Conservation (phyloP, 2,888 invertebrate species). For the Cylindroiulus punctatus region DNA sequence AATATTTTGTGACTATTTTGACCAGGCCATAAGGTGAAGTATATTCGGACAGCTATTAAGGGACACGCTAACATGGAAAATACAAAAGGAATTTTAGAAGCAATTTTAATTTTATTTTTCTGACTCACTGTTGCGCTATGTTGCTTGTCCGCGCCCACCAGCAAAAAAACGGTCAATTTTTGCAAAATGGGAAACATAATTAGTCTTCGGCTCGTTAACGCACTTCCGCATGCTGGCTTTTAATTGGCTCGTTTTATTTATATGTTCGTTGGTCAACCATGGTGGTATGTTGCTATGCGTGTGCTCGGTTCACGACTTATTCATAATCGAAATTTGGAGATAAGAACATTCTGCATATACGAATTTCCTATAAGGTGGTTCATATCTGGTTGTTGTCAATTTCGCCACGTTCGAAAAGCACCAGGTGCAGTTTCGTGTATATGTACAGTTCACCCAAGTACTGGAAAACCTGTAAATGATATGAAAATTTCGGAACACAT, state of each 20-base stretch:
- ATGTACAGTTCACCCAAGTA: too few species aligned
- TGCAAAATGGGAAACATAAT: not conserved
- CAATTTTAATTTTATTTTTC: not conserved
- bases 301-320: not conserved
- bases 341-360: not conserved
- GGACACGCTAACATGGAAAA: too few species aligned
- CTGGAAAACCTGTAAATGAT: too few species aligned
- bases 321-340: conserved; percentile 7
- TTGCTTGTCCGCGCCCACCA: not conserved
- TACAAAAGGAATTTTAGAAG: too few species aligned
- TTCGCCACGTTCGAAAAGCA: too few species aligned
- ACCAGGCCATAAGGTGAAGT: too few species aligned
- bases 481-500: too few species aligned
- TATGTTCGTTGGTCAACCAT: conserved; percentile 20
- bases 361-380: not conserved
- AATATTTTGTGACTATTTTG: too few species aligned
- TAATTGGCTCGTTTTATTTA: conserved; percentile 31
- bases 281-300: not conserved
- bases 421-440: too few species aligned
- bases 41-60: too few species aligned
- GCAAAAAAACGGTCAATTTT: not conserved
- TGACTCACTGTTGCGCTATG: not conserved
- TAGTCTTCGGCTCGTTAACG: conserved; percentile 10
- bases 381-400: too few species aligned
- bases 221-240: conserved; percentile 29